Percentiles rank a stretch among this genome's conserved stretches.
phyloP scores from a whole-genome alignment of 2,888 invertebrate species.

The Scrobipalpa costella region DNA sequence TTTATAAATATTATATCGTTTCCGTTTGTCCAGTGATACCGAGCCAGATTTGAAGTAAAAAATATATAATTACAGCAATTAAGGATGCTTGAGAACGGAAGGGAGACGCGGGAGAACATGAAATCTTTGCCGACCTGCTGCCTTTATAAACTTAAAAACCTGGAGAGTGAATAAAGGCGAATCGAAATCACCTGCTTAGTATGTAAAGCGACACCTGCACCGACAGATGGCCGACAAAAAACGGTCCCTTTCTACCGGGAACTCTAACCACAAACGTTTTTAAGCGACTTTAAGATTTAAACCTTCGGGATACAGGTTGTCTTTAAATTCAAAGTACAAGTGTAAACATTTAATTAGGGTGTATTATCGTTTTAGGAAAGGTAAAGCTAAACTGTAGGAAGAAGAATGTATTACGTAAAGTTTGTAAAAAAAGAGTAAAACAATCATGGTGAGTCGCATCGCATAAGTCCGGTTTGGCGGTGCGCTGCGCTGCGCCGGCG shows the following conservation, averaged over 20 bases:
- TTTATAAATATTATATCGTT: conserved; percentile 22
- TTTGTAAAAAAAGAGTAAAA: conserved; percentile 46
- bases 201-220: conserved; percentile 74
- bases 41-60: conserved; percentile 23
- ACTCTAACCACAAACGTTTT: conserved; percentile 36
- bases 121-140: conserved; percentile 28
- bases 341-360: conserved; percentile 22
- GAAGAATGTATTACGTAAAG: conserved; percentile 51
- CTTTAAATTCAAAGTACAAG: neutral
- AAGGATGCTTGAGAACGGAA: conserved; percentile 29
- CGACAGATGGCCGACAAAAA: conserved; percentile 73
- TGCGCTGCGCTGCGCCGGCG: conserved; percentile 41
- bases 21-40: conserved; percentile 27
- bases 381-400: neutral
- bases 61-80: conserved; percentile 28
- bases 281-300: conserved; percentile 22
- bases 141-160: conserved; percentile 21
- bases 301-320: conserved; percentile 13
- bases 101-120: conserved; percentile 25
- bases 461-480: conserved; percentile 58
- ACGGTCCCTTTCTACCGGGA: conserved; percentile 50
- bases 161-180: conserved; percentile 48
- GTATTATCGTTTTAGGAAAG: conserved; percentile 9
- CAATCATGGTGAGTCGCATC: conserved; percentile 42
- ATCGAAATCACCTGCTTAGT: conserved; percentile 75